Base-by-base conservation (phyloP, 2,113 vertebrate genomes). In the Solea senegalensis region DNA sequence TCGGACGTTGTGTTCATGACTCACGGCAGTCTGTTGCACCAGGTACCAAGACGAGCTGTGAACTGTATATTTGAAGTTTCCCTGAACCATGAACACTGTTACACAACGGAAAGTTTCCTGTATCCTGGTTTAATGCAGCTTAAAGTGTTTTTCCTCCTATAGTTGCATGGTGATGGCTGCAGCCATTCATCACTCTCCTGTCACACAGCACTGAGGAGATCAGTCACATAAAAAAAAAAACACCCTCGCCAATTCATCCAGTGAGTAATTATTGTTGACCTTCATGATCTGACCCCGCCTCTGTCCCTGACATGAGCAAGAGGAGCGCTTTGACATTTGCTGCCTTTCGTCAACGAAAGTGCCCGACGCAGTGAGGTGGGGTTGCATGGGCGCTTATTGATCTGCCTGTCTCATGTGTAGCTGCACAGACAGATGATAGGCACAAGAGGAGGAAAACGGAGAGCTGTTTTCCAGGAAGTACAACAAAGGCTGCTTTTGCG, bases 291-390 rank as follows among this genome's bases (percentile, higher is more conserved):
- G 81, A 84, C 84, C 80, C 68, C 12, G 51, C 63, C 50, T 65
- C 63, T 65, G 81, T 86, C 83, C 70, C 67, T 66, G 80, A 80
- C 81, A 60, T 13, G 45, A 69, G 87, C 81, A 77, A 91, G 84
- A 60, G 64, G 87, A 92, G 87, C 69, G 72, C 77, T 88, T 76
- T 92, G 90, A 86, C 90, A 89, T 92, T 88, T 87, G 74, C 81
- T 72, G 85, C 69, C 81, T 77, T 74, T 81, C 64, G 85, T 90
- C 91, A 80, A 76, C 76, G 85, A 80, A 88, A 85, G 83, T 65
- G 12, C 65, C 78, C 34, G 68, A 70, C 40, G 40, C 69, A 54
- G 68, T 63, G 16, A 86, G 82, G 78, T 61, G 62, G 82, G 73
- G 57, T 16, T 28, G 83, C 79, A 57, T 72, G 82, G 80, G 86